Percentiles rank a stretch among this genome's conserved stretches.
Evolutionary conservation across 2,113 vertebrate genomes (phyloP).

Genomic region (Myrmophylax atrothorax): DNA sequence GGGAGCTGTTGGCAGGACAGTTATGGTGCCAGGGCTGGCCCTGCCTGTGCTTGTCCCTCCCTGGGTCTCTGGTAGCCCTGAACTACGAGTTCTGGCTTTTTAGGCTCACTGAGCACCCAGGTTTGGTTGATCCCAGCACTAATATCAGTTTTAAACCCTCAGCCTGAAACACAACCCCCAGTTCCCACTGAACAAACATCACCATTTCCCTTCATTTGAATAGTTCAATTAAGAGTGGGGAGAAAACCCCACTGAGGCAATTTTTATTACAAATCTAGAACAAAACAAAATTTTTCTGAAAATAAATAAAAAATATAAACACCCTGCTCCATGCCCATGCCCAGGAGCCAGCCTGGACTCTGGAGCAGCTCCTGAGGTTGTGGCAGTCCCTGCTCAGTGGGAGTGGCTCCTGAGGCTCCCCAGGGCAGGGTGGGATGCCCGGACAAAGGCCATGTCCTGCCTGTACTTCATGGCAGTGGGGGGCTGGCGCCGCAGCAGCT

Average conservation of each 20-base stretch:
- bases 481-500: slow-evolving; percentile 84
- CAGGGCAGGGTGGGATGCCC: background rate
- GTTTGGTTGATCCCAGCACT: background rate
- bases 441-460: slow-evolving; percentile 69
- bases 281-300: background rate
- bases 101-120: background rate
- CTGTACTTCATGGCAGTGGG: slow-evolving; percentile 89
- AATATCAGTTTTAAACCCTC: background rate
- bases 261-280: background rate
- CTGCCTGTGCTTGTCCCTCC: slow-evolving; percentile 17
- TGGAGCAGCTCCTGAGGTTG: background rate
- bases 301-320: background rate
- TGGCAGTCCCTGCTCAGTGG: background rate
- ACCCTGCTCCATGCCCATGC: background rate
- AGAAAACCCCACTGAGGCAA: accelerated
- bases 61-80: background rate
- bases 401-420: background rate
- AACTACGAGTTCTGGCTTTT: accelerated
- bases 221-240: accelerated
- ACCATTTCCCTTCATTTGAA: background rate
- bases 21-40: background rate
- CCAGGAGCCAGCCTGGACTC: slow-evolving; percentile 12
- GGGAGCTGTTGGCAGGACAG: background rate
- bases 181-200: background rate
- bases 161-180: accelerated